These are phyloP conservation scores for Eurypyga helias DNA, from an alignment of 2,113 vertebrate genomes.

Conservation along the genomic window DNA sequence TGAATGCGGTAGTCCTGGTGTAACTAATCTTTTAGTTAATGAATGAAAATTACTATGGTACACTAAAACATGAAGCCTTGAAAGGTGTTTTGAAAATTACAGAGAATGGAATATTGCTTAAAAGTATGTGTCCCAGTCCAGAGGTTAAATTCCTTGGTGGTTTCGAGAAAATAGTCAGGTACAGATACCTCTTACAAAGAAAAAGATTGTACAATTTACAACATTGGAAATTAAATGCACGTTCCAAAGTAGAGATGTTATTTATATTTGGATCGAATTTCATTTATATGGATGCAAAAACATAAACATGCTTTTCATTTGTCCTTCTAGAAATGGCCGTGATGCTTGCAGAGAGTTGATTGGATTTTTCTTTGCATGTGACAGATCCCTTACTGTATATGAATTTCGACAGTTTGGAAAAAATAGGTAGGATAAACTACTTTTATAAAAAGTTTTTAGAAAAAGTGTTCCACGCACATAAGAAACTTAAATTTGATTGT, in stretches of 20 bases:
- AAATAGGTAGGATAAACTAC: conserved; percentile 75
- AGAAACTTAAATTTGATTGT: neutral
- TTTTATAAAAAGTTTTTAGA: neutral
- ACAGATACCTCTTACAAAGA: neutral
- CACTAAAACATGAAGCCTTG: neutral
- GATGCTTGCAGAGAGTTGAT: conserved; percentile 84
- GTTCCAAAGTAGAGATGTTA: neutral
- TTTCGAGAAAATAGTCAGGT: neutral
- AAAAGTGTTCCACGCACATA: neutral
- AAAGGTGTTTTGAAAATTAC: neutral
- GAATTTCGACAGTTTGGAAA: conserved; percentile 85
- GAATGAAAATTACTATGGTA: neutral
- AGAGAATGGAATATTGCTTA: neutral
- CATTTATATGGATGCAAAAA: neutral
- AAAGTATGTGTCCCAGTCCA: neutral
- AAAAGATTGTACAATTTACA: neutral
- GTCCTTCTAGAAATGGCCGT: conserved; percentile 77
- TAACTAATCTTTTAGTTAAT: neutral
- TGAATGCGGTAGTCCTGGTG: neutral
- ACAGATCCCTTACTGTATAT: conserved; percentile 82
- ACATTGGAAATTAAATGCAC: neutral
- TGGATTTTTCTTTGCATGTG: conserved; percentile 82
- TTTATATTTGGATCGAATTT: neutral
- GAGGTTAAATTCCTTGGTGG: neutral
- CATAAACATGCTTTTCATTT: neutral